These are phyloP conservation scores for Eupithecia tripunctaria DNA, from an alignment of 2,888 invertebrate genomes.

Conservation along the genomic window DNA sequence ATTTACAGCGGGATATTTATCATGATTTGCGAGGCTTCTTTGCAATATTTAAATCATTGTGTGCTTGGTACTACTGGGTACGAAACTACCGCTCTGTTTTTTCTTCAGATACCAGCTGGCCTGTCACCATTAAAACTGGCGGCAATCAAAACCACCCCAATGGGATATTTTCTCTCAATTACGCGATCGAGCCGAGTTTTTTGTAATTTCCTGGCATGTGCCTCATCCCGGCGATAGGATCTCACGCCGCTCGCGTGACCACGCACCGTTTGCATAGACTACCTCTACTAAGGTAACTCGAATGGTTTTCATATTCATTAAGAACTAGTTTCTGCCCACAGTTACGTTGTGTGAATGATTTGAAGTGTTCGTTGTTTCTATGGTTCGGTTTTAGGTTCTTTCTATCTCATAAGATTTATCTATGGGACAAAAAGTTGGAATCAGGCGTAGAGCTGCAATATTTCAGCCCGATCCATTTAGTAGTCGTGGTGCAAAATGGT, in stretches of 20 bases:
- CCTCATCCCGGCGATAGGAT: constrained; percentile 69
- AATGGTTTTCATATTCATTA: not conserved
- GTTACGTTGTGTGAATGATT: too few relatives aligned
- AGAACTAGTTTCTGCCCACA: too few relatives aligned
- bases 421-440: too few relatives aligned
- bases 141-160: constrained; percentile 18
- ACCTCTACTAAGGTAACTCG: constrained; percentile 14
- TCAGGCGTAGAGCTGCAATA: too few relatives aligned
- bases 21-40: not conserved
- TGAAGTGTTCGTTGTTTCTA: too few relatives aligned
- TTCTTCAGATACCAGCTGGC: constrained; percentile 5
- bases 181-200: constrained; percentile 38
- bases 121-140: constrained; percentile 9
- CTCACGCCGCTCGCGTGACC: constrained; percentile 70
- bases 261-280: constrained; percentile 55
- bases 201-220: constrained; percentile 51
- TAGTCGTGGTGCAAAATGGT: too few relatives aligned
- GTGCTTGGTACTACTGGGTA: not conserved
- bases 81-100: not conserved
- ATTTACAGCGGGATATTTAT: too few relatives aligned
- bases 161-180: constrained; percentile 18
- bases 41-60: not conserved
- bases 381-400: too few relatives aligned
- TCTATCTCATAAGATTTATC: too few relatives aligned
- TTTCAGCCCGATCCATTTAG: too few relatives aligned